These are phyloP conservation scores for Dryocosmus kuriphilus DNA, from an alignment of 2,888 invertebrate species.

Conservation along the genomic window DNA sequence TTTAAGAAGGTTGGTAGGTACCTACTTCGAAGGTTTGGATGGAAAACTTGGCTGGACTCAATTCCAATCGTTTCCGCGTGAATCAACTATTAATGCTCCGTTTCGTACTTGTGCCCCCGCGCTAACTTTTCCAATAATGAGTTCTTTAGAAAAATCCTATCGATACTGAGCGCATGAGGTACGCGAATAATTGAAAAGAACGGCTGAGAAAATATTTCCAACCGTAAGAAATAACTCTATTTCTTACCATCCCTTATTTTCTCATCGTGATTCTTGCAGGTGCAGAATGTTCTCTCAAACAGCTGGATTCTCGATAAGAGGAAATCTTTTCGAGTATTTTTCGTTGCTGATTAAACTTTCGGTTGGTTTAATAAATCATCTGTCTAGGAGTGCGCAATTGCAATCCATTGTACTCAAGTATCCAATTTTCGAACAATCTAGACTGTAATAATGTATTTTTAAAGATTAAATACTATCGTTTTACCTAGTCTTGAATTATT, in stretches of 20 bases:
- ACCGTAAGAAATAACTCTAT: slow-evolving; percentile 32
- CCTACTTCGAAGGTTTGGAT: slow-evolving; percentile 53
- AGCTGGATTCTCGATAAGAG: background rate
- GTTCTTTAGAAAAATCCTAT: slow-evolving; percentile 72
- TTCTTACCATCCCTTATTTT: background rate
- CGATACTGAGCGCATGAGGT: slow-evolving; percentile 56
- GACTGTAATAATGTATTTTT: background rate
- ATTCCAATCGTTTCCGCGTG: slow-evolving; percentile 66
- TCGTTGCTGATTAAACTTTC: background rate
- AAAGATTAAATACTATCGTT: background rate
- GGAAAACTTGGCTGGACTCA: slow-evolving; percentile 65
- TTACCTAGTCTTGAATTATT: background rate
- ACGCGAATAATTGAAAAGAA: slow-evolving; percentile 64
- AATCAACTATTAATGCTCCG: slow-evolving; percentile 70
- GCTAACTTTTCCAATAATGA: slow-evolving; percentile 72
- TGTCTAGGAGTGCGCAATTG: background rate
- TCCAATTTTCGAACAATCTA: background rate
- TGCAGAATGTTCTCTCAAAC: background rate
- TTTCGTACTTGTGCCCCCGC: slow-evolving; percentile 48
- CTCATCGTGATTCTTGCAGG: background rate
- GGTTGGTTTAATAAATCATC: background rate
- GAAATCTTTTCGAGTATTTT: background rate
- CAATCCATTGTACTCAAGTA: background rate
- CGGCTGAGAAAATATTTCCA: slow-evolving; percentile 69
- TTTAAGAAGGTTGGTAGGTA: slow-evolving; percentile 50